Evolutionary conservation across 1,140 invertebrate species (phyloP).

Genomic region (Triops longicaudatus): DNA sequence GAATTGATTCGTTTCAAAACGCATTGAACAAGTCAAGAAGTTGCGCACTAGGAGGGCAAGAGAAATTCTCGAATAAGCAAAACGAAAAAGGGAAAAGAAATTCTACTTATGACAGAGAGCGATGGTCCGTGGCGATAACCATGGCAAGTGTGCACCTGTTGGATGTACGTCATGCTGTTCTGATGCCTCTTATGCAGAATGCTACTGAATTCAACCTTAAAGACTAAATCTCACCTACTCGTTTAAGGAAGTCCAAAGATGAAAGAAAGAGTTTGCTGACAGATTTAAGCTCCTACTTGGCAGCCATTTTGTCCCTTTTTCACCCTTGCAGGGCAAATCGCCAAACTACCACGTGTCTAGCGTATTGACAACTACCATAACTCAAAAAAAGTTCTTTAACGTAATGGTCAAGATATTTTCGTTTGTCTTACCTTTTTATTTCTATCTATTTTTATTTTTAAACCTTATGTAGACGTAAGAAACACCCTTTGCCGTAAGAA

Average conservation of each 20-base stretch:
- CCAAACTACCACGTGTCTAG: not conserved
- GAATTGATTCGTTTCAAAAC: no score
- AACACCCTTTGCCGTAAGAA: no score
- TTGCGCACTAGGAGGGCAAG: no score
- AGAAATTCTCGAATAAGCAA: not conserved
- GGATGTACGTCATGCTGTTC: not conserved
- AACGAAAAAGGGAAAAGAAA: not conserved
- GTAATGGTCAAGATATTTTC: no score
- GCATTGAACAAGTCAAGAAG: no score
- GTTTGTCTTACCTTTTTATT: not conserved
- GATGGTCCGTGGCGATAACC: conserved; percentile 1
- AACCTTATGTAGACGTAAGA: no score
- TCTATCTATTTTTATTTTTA: not conserved
- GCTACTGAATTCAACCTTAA: not conserved
- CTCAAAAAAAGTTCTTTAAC: not conserved
- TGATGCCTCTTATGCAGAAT: not conserved
- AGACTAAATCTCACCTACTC: not conserved
- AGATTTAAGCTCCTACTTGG: not conserved
- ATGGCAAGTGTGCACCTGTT: conserved; percentile 4
- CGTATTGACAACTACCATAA: not conserved
- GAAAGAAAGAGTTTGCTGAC: not conserved
- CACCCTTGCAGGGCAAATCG: not conserved
- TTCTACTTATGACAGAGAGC: not conserved
- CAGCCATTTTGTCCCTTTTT: not conserved
- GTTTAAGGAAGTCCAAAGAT: not conserved